Evolutionary conservation across 2,888 invertebrate species (phyloP).

Genomic region (Noctua comes): DNA sequence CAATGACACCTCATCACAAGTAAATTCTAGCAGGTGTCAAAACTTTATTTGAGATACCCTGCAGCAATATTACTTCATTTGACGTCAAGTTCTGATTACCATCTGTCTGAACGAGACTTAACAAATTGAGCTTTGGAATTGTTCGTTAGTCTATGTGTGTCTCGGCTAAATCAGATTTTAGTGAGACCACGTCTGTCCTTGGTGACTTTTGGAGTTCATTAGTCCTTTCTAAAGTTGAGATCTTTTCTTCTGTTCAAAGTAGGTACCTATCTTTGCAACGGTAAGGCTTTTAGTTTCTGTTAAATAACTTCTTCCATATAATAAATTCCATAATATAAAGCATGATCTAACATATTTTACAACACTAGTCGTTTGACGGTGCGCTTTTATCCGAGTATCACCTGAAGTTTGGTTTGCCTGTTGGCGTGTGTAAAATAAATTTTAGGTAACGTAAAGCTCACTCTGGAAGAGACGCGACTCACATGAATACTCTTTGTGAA

Average conservation of each 20-base stretch:
- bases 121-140: conserved; percentile 32
- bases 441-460: no score
- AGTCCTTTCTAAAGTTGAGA: background rate
- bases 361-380: background rate
- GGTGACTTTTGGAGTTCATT: conserved; percentile 26
- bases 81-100: conserved; percentile 16
- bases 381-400: background rate
- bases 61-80: conserved; percentile 24
- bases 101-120: conserved; percentile 17
- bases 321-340: background rate
- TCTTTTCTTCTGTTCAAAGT: background rate
- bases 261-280: background rate
- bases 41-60: conserved; percentile 6
- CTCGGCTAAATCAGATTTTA: conserved; percentile 40
- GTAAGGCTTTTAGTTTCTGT: background rate
- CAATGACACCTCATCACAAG: background rate
- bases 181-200: conserved; percentile 38
- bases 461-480: no score
- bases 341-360: background rate
- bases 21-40: conserved; percentile 3
- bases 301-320: background rate
- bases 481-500: no score
- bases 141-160: conserved; percentile 28
- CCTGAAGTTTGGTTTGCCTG: no score
- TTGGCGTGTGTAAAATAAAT: no score